Percentiles rank a stretch among this genome's conserved stretches.
phyloP scores from a whole-genome alignment of 2,113 vertebrate species.

The Oplegnathus fasciatus region DNA sequence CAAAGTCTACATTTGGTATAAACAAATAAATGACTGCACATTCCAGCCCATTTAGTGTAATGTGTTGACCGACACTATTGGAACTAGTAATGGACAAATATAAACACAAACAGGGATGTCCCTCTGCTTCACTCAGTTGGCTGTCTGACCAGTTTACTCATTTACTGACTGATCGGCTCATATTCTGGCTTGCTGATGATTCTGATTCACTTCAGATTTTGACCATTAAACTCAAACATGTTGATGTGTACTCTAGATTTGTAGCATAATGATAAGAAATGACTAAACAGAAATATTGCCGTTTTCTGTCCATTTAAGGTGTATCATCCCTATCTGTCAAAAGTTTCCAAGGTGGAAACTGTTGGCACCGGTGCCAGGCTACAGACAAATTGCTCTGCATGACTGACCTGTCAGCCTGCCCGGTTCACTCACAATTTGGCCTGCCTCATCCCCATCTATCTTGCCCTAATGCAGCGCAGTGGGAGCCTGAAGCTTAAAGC shows the following conservation, averaged over 20 bases:
- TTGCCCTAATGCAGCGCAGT: slow-evolving; percentile 42
- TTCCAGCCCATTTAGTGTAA: too few species aligned
- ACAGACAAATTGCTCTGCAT: slow-evolving; percentile 38
- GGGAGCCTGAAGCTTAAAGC: slow-evolving; percentile 48
- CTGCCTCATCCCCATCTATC: slow-evolving; percentile 48
- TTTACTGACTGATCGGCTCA: slow-evolving; percentile 17
- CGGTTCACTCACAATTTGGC: slow-evolving; percentile 27
- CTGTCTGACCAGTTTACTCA: slow-evolving; percentile 32
- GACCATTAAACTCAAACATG: not conserved
- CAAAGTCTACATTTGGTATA: slow-evolving; percentile 9
- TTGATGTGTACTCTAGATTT: not conserved
- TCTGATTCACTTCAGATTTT: not conserved
- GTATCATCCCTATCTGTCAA: not conserved
- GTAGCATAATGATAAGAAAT: not conserved
- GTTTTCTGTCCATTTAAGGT: not conserved
- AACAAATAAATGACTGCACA: slow-evolving; percentile 4
- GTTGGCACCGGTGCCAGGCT: not conserved
- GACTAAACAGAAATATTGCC: not conserved
- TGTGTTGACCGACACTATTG: slow-evolving; percentile 14
- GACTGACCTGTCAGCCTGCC: slow-evolving; percentile 36
- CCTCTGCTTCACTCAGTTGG: slow-evolving; percentile 24
- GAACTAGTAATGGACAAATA: slow-evolving; percentile 2
- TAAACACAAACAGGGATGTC: not conserved
- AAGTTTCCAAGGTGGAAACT: not conserved
- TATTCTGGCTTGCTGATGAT: not conserved